These are phyloP conservation scores for Crossocerus cetratus DNA, from an alignment of 2,888 invertebrate genomes.

Conservation along the genomic window DNA sequence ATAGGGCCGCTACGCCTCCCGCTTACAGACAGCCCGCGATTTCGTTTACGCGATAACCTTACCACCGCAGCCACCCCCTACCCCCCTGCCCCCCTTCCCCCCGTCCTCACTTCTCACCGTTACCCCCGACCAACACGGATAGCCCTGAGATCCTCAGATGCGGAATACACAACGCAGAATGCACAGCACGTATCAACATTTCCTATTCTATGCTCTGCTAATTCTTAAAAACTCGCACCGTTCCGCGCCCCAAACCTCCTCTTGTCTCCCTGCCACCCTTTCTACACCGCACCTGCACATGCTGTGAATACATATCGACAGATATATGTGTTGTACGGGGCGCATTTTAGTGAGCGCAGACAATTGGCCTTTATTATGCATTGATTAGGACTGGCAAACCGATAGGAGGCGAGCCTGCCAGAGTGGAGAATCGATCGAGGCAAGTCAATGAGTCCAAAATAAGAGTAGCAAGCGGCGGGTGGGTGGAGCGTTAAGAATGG, in stretches of 20 bases:
- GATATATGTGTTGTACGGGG: too few relatives aligned
- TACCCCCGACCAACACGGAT: too few relatives aligned
- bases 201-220: conserved; percentile 57
- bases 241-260: not conserved
- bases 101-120: not conserved
- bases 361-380: too few relatives aligned
- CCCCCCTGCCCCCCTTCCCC: too few relatives aligned
- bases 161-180: conserved; percentile 40
- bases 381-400: too few relatives aligned
- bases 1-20: conserved; percentile 31
- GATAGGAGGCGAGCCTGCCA: too few relatives aligned
- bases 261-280: too few relatives aligned
- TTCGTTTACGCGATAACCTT: conserved; percentile 40
- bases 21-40: conserved; percentile 43
- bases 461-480: conserved; percentile 46
- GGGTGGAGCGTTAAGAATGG: conserved; percentile 16
- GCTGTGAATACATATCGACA: too few relatives aligned
- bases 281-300: too few relatives aligned
- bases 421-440: too few relatives aligned
- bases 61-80: not conserved
- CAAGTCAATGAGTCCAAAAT: conserved; percentile 29
- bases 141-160: too few relatives aligned
- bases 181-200: conserved; percentile 74
- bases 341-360: too few relatives aligned
- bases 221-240: conserved; percentile 49